Evolutionary conservation across 2,113 vertebrate genomes (phyloP).

Genomic region (Podiceps cristatus): DNA sequence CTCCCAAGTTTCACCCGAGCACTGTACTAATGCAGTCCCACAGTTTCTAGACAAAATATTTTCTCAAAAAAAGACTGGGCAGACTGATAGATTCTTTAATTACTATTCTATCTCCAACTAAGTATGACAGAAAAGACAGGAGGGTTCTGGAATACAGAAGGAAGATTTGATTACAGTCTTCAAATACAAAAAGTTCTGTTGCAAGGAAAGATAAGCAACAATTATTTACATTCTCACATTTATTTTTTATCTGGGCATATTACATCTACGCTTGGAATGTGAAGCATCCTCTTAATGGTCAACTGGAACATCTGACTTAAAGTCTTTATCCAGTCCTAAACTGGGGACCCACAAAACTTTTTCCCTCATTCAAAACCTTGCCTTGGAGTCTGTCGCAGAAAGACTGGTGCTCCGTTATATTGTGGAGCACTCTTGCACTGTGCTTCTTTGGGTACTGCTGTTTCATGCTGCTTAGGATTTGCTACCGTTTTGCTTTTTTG

Average conservation of each 20-base stretch:
- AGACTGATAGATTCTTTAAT: not conserved
- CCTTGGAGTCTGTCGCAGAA: not conserved
- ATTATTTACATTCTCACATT: not conserved
- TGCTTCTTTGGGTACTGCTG: not conserved
- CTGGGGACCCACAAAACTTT: accelerated
- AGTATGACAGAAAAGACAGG: not conserved
- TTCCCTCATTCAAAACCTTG: not conserved
- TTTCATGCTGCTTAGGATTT: not conserved
- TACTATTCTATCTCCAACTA: not conserved
- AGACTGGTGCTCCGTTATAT: accelerated
- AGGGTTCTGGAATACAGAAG: not conserved
- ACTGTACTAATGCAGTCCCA: not conserved
- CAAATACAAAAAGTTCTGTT: not conserved
- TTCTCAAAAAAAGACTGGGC: not conserved
- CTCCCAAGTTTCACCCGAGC: not conserved
- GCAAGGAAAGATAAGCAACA: not conserved
- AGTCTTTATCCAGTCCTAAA: not conserved
- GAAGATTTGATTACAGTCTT: not conserved
- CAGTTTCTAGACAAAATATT: not conserved
- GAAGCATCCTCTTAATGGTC: not conserved
- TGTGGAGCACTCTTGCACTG: not conserved
- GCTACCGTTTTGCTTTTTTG: not conserved
- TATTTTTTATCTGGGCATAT: not conserved
- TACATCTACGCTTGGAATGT: not conserved
- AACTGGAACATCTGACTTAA: not conserved